Evolutionary conservation across 1,140 invertebrate genomes (phyloP).

Genomic region (Tetragonula clypearis): DNA sequence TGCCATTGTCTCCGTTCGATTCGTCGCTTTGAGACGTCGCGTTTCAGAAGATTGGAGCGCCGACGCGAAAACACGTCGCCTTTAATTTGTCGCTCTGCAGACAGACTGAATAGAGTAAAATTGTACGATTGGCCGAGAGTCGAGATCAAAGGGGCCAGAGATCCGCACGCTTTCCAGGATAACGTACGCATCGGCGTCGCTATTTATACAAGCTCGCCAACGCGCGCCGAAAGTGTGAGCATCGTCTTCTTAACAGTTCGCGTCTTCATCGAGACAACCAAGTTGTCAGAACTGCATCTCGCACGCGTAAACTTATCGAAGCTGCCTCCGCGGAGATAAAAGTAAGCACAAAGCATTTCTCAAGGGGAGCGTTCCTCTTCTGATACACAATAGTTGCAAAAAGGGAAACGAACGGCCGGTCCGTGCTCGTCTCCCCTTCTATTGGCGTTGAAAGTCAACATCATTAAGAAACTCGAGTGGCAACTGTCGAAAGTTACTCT

Average conservation of each 20-base stretch:
- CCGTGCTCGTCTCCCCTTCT: neutral
- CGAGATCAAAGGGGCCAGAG: too few species aligned
- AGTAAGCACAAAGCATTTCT: neutral
- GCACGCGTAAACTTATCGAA: neutral
- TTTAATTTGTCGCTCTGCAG: neutral
- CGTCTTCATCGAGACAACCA: neutral
- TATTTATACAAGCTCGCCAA: neutral
- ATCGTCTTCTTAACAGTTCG: slow-evolving; percentile 2
- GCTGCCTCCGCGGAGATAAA: neutral
- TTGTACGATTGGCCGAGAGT: neutral
- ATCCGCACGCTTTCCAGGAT: neutral
- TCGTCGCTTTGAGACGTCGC: neutral
- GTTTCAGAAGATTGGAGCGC: neutral
- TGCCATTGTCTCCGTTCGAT: neutral
- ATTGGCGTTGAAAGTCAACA: neutral
- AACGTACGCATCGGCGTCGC: neutral
- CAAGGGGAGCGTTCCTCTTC: neutral
- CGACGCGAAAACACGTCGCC: neutral
- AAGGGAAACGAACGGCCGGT: neutral
- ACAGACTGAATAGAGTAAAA: neutral
- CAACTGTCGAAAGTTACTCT: neutral
- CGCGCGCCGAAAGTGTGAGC: neutral
- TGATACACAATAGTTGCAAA: neutral
- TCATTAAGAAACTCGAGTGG: neutral
- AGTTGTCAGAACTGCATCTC: slow-evolving; percentile 10